A percentile compares a stretch with the other conserved stretches of the same genome.
These are phyloP conservation scores for Diplazon laetatorius DNA, from an alignment of 2,888 invertebrate species.

Conservation along the genomic window DNA sequence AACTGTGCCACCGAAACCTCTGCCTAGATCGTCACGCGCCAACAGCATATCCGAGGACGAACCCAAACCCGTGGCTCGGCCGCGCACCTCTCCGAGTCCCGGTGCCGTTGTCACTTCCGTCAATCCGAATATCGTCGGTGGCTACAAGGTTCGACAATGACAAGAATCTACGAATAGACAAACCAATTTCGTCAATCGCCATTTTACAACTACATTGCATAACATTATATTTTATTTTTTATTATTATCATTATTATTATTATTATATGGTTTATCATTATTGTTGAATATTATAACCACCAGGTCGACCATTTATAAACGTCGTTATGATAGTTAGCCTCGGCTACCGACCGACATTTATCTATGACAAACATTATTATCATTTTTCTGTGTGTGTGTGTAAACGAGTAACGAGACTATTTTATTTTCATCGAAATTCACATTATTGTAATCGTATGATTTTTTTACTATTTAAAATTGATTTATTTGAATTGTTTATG, in stretches of 20 bases:
- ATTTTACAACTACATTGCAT: too few species aligned
- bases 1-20: slow-evolving; percentile 89
- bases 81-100: slow-evolving; percentile 87
- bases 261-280: too few species aligned
- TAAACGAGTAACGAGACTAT: too few species aligned
- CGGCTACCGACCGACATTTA: neutral
- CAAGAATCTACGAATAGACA: slow-evolving; percentile 52
- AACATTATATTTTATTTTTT: too few species aligned
- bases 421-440: neutral
- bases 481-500: neutral
- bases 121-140: slow-evolving; percentile 84
- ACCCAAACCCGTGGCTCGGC: slow-evolving; percentile 88
- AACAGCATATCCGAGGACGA: slow-evolving; percentile 89
- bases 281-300: neutral
- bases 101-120: slow-evolving; percentile 85
- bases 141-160: slow-evolving; percentile 89
- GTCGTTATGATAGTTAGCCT: neutral
- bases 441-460: neutral
- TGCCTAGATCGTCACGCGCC: slow-evolving; percentile 89
- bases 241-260: too few species aligned
- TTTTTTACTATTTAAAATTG: neutral
- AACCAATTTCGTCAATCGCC: slow-evolving; percentile 32
- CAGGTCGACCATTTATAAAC: neutral
- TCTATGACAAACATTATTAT: neutral
- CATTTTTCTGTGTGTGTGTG: too few species aligned